Base-by-base conservation (phyloP, 2,888 invertebrate species). In the Exephanes ischioxanthus region DNA sequence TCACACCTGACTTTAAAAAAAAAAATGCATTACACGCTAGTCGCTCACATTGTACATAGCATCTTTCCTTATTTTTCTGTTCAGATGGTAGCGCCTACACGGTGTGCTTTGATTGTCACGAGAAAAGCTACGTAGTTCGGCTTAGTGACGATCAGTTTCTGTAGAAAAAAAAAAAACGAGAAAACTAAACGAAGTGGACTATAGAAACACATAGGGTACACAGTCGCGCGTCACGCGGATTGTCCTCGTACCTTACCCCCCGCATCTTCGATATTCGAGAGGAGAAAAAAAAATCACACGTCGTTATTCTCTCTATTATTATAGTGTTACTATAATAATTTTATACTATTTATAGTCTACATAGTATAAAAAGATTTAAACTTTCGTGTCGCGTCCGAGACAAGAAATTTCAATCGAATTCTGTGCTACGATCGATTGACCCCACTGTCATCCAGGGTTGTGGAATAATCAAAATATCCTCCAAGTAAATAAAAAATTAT, bases 41-140 rank as follows among this genome's bases (percentile, higher is more conserved):
- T 89, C 85, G 89, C 91, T 87, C 89, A 91, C 88, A 90, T 92
- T 92, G 92, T 92, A 92, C 91, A 92, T 92, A 91, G 92, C 92
- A 89, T 80, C 91, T 90, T 93, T 92, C 90, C 91, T 91, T 92
- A 91, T 92, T 92, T 86, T 92, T 92, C 92, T 92, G 92, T 92
- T 93, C 93, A 92, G 92, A 92, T 93, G 92, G 91, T 92, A 92
- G 92, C 91, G 90, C 92, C 93, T 92, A 93, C 91, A 92, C 93
- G 91, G 92, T 92, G 92, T 92, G 92, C 92, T 92, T 92, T 92
- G 92, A 92, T 93, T 92, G 92, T 93, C 92, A 93, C 92, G 91
- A 93, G 93, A 92, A 92, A 92, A 93, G 92, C 93, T 93, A 93
- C 91, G 92, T 92, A 92, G 92, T 92, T 92, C 93, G 92, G 92